Evolutionary conservation across 2,888 invertebrate genomes (phyloP).

Genomic region (Eupithecia vulgata): DNA sequence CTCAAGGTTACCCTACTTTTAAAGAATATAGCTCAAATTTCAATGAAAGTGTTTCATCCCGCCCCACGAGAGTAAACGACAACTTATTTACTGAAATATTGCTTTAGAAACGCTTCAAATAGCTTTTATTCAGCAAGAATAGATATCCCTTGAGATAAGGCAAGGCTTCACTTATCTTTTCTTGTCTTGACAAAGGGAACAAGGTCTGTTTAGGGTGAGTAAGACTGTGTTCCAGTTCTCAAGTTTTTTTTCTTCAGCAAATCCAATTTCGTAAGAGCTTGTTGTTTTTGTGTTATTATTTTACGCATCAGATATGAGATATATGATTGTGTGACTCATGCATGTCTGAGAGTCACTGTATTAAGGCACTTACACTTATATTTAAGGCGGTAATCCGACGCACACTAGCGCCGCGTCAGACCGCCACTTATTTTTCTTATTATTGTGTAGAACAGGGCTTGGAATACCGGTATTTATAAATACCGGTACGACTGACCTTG

Average conservation of each 20-base stretch:
- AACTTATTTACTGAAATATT: slow-evolving; percentile 18
- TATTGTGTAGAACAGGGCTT: no score
- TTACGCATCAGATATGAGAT: slow-evolving; percentile 4
- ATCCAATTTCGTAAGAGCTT: neutral
- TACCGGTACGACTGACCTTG: no score
- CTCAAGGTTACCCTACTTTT: neutral
- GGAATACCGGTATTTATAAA: no score
- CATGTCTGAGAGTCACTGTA: neutral
- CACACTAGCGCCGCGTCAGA: no score
- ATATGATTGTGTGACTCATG: slow-evolving; percentile 3
- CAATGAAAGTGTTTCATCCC: slow-evolving; percentile 13
- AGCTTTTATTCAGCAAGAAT: slow-evolving; percentile 19
- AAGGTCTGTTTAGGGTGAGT: neutral
- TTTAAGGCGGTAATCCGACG: no score
- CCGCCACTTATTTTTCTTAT: no score
- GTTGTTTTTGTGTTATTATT: neutral
- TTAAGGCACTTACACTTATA: no score
- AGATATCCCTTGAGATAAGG: slow-evolving; percentile 15
- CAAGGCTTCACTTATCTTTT: slow-evolving; percentile 2
- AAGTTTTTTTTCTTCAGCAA: neutral
- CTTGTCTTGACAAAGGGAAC: slow-evolving; percentile 7
- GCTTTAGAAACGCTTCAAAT: slow-evolving; percentile 20
- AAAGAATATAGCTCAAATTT: slow-evolving; percentile 15
- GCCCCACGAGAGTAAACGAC: slow-evolving; percentile 15
- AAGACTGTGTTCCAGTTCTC: neutral